These are phyloP conservation scores for Nasua narica DNA, from an alignment of 2,797 vertebrate genomes.

Conservation along the genomic window DNA sequence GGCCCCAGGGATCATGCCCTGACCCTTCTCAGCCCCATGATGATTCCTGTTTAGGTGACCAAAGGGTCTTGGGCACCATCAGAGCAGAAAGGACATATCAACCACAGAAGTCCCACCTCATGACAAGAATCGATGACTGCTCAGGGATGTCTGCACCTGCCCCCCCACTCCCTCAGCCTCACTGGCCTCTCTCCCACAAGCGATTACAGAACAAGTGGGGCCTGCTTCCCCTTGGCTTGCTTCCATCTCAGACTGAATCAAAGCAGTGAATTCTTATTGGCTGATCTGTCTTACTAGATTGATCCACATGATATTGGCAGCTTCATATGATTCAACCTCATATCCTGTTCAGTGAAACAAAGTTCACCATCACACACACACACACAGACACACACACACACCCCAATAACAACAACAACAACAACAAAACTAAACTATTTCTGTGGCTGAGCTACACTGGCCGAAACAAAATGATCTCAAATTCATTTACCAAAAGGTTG, in stretches of 20 bases:
- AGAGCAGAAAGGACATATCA: background rate
- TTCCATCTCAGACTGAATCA: background rate
- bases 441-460: background rate
- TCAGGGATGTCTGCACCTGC: background rate
- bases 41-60: background rate
- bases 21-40: background rate
- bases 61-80: background rate
- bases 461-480: slow-evolving; percentile 28
- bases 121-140: background rate
- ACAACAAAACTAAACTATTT: background rate
- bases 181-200: background rate
- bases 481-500: background rate
- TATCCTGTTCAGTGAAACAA: background rate
- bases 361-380: background rate
- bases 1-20: background rate
- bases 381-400: too few relatives aligned
- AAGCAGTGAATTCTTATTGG: background rate
- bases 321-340: background rate
- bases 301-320: background rate
- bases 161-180: background rate
- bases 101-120: background rate
- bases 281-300: background rate
- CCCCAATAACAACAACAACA: background rate
- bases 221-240: background rate
- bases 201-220: background rate